Percentiles rank a stretch among this genome's conserved stretches.
phyloP scores from a whole-genome alignment of 2,797 vertebrate species.

The Hozukius guyotensis region DNA sequence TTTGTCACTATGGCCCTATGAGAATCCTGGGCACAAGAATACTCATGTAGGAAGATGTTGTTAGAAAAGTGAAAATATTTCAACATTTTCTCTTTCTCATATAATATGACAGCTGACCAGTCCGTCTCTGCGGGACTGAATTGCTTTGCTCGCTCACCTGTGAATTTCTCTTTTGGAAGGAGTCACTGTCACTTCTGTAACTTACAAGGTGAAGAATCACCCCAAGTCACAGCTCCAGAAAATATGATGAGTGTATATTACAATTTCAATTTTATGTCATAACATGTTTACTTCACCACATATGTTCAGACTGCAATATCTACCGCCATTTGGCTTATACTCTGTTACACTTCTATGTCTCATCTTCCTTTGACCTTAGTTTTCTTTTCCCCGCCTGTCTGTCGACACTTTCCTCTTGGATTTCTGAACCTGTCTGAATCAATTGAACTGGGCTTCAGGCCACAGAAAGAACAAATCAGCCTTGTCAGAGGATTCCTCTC shows the following conservation, averaged over 20 bases:
- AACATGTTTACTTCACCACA: background rate
- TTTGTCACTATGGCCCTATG: background rate
- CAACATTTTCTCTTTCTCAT: constrained; percentile 2
- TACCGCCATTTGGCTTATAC: background rate
- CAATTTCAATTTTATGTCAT: background rate
- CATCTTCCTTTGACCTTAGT: constrained; percentile 28
- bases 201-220: background rate
- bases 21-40: background rate
- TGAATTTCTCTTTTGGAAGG: constrained; percentile 10
- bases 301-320: background rate
- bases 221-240: background rate
- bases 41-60: background rate
- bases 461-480: constrained; percentile 45
- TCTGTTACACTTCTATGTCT: background rate
- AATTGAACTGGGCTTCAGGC: constrained; percentile 42
- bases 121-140: constrained; percentile 9
- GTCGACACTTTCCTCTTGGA: constrained; percentile 13
- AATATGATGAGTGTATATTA: background rate
- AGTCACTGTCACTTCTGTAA: constrained; percentile 1
- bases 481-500: constrained; percentile 40
- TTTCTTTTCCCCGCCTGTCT: constrained; percentile 2
- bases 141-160: constrained; percentile 12
- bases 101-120: constrained; percentile 15
- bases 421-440: constrained; percentile 45
- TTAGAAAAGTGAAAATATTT: constrained; percentile 8